Evolutionary conservation across 2,797 vertebrate species (phyloP).

Genomic region (Poeciliopsis turneri): DNA sequence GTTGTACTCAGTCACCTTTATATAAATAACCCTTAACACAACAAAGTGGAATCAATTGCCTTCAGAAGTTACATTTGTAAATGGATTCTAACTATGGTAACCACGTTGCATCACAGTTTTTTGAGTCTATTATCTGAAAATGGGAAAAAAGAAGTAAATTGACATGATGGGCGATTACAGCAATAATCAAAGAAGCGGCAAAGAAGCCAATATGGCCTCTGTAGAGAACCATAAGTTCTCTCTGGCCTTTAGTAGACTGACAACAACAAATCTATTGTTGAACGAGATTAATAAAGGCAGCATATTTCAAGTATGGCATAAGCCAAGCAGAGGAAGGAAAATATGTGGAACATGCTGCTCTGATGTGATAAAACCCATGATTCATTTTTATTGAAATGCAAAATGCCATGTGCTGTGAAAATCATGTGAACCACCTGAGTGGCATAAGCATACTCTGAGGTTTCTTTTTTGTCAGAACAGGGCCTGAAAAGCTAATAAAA

Average conservation of each 20-base stretch:
- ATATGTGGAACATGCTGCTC: neutral
- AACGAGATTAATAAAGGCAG: neutral
- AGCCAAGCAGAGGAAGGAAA: neutral
- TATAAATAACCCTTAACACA: neutral
- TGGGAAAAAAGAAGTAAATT: neutral
- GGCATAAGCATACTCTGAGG: neutral
- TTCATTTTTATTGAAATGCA: neutral
- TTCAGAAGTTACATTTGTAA: neutral
- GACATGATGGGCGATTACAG: neutral
- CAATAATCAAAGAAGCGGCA: neutral
- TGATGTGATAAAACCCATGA: neutral
- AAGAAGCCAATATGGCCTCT: neutral
- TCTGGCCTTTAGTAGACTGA: neutral
- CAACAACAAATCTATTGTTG: neutral
- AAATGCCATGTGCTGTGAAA: neutral
- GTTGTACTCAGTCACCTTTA: neutral
- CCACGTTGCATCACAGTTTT: neutral
- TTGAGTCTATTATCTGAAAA: neutral
- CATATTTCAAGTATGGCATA: neutral
- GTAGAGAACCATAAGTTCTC: neutral
- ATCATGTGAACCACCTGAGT: neutral
- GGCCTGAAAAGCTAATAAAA: neutral
- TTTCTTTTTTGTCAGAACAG: neutral
- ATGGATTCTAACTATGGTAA: neutral
- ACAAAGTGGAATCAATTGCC: neutral